Conservation (phyloP, 2,113 vertebrate species). For the Meles meles region DNA sequence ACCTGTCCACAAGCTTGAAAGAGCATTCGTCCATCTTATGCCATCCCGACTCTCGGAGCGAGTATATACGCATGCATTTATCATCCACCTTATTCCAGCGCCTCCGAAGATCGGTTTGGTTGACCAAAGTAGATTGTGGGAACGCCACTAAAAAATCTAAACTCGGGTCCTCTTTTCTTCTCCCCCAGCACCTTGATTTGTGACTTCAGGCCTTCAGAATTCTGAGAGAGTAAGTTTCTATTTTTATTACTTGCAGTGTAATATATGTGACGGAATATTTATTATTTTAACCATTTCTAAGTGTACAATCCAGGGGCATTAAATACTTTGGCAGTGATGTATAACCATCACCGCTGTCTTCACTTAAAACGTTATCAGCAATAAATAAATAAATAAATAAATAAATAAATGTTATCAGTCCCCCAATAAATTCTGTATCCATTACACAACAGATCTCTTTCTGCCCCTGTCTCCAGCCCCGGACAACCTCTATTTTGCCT, state of each 20-base stretch:
- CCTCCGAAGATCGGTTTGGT: not conserved
- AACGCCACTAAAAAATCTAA: not conserved
- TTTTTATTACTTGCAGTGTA: not conserved
- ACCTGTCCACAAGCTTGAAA: not conserved
- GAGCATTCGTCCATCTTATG: not conserved
- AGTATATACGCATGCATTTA: not conserved
- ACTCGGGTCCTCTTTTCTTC: not conserved
- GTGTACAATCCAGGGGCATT: not conserved
- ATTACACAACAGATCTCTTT: not conserved
- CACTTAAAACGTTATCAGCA: not conserved
- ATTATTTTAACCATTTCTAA: not conserved
- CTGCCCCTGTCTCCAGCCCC: not conserved
- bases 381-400: not conserved
- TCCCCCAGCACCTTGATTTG: not conserved
- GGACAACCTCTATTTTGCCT: not conserved
- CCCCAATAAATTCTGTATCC: not conserved
- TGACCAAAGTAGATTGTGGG: not conserved
- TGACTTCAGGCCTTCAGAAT: not conserved
- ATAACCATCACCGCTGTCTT: not conserved
- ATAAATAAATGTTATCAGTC: not conserved
- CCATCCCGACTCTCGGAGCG: not conserved
- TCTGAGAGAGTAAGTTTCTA: not conserved
- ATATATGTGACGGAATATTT: not conserved
- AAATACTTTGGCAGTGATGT: not conserved
- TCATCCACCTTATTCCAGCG: not conserved